Conservation (phyloP, 2,113 vertebrate species). For the Platycercus adscitus region DNA sequence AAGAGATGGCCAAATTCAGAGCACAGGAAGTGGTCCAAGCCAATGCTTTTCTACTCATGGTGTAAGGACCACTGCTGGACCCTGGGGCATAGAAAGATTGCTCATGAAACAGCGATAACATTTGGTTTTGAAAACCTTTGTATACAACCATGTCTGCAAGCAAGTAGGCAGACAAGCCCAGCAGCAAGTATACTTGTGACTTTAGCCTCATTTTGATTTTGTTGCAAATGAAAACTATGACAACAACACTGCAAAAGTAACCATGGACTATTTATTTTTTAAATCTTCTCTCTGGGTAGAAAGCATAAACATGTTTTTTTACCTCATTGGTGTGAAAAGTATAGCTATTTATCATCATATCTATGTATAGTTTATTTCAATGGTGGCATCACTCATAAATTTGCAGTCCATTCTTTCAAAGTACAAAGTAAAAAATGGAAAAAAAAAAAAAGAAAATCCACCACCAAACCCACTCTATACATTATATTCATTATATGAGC, state of each 20-base stretch:
- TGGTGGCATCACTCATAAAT: background rate
- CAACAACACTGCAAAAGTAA: background rate
- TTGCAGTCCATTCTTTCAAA: background rate
- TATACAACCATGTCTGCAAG: background rate
- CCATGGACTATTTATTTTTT: background rate
- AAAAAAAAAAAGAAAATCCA: background rate
- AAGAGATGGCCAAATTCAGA: background rate
- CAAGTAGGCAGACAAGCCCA: background rate
- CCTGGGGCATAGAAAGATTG: background rate
- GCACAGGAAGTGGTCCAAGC: background rate
- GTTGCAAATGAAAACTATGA: background rate
- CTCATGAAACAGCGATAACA: background rate
- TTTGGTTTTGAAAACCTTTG: background rate
- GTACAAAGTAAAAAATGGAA: background rate
- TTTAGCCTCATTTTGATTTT: background rate
- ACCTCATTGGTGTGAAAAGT: background rate
- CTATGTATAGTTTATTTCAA: background rate
- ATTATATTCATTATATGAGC: background rate
- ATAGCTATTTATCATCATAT: background rate
- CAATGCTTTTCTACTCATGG: background rate
- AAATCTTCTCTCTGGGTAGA: background rate
- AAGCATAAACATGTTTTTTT: background rate
- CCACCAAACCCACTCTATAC: background rate
- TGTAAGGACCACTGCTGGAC: background rate
- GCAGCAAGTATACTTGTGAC: background rate